Base-by-base conservation (phyloP, 2,888 invertebrate species). In the Drosophila kokeensis region DNA sequence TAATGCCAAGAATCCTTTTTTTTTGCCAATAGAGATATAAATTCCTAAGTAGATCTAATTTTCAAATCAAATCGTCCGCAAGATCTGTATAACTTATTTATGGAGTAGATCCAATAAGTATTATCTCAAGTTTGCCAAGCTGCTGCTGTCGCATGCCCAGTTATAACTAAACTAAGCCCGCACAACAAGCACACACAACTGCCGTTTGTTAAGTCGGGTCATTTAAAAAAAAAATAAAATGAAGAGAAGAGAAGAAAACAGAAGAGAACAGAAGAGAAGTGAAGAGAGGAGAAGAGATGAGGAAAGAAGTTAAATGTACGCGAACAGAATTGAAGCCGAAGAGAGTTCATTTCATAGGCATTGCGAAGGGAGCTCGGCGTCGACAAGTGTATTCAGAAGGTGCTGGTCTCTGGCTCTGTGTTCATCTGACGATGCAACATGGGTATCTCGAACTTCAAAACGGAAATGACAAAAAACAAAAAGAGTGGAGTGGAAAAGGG, bases 301-400 rank as follows among this genome's bases (percentile, higher is more conserved):
- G 50, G 55, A n/a, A 42, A 11, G 63, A 34, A 60, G 48, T 49
- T 63, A 40, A 65, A 62, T 79, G 65, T 57, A 77, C 34, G 45
- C 36, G 48, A 61, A 40, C 55, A 52, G 42, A 79, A 74, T 74
- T 42, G 24, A 13, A 62, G 64, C n/a, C 38, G 67, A 58, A 32
- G 49, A 54, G 70, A 74, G 82, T 82, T 75, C 69, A 80, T 79
- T 80, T 86, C 75, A 89, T 86, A 77, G 89, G 63, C 87, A 88
- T 86, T 84, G 83, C 88, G 83, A 83, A 76, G 73, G 72, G 52
- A 69, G 54, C 42, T 27, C 29, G 58, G 55, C 59, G 66, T 40
- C 62, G 71, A 62, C 74, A 65, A 69, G 60, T 74, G 65, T 74
- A 57, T 66, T 68, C 62, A 69, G 68, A 66, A 79, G 80, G 65